Conservation (phyloP, 1,140 invertebrate genomes). For the Cyclargus thomasi region DNA sequence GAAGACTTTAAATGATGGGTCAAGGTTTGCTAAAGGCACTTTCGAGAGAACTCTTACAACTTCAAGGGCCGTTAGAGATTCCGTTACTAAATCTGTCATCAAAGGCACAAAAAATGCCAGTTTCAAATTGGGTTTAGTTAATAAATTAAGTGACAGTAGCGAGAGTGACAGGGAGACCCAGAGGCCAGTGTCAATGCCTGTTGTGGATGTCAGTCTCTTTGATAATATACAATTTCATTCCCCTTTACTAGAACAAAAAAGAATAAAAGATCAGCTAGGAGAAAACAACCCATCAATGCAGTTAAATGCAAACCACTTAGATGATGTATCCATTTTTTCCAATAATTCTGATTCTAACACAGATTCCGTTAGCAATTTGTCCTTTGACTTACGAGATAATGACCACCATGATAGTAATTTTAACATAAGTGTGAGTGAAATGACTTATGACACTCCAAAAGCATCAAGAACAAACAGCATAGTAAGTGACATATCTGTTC, state of each 20-base stretch:
- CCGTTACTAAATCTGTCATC: constrained; percentile 62
- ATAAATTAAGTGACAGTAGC: constrained; percentile 35
- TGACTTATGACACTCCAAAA: constrained; percentile 57
- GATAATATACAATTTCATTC: constrained; percentile 67
- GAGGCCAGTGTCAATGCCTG: constrained; percentile 58
- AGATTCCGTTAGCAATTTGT: constrained; percentile 52
- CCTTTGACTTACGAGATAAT: constrained; percentile 50
- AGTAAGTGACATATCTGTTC: constrained; percentile 37
- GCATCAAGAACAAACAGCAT: constrained; percentile 47
- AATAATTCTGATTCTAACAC: constrained; percentile 54
- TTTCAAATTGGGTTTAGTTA: constrained; percentile 42
- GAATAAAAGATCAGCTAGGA: constrained; percentile 36
- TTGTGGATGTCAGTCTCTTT: constrained; percentile 59
- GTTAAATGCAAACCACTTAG: constrained; percentile 45
- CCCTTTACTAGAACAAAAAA: constrained; percentile 57
- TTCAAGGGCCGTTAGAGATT: constrained; percentile 52
- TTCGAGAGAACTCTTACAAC: constrained; percentile 59
- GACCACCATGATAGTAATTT: constrained; percentile 38
- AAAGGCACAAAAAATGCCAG: constrained; percentile 55
- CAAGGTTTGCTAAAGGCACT: constrained; percentile 61
- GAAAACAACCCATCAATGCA: constrained; percentile 34
- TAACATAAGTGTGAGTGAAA: constrained; percentile 35
- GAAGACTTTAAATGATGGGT: constrained; percentile 55
- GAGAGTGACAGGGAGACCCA: constrained; percentile 36
- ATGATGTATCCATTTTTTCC: constrained; percentile 60